Evolutionary conservation across 2,113 vertebrate genomes (phyloP).

Genomic region (Onychostruthus taczanowskii): DNA sequence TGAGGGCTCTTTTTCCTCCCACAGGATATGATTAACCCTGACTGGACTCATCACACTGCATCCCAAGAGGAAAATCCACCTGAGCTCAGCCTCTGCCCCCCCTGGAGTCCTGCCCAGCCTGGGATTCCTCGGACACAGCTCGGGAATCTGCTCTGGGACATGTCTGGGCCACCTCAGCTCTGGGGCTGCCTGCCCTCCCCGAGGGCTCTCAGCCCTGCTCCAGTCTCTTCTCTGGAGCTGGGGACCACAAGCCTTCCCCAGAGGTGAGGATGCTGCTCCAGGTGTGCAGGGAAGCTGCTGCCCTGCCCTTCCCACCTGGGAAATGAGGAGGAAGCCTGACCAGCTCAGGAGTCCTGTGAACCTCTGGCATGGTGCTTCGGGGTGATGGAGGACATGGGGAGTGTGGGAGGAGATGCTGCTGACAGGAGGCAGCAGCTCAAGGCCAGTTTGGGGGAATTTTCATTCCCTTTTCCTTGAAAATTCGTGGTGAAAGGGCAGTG

Average conservation of each 20-base stretch:
- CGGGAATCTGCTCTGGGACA: accelerated
- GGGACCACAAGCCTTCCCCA: neutral
- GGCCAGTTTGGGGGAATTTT: neutral
- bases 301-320: neutral
- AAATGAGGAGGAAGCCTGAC: neutral
- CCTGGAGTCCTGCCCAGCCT: accelerated
- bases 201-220: neutral
- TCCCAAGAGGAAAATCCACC: neutral
- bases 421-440: neutral
- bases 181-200: accelerated
- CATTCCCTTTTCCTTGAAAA: conserved; percentile 7
- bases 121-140: accelerated
- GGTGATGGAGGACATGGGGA: neutral
- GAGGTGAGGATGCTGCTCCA: neutral
- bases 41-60: neutral
- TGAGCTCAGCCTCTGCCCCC: neutral
- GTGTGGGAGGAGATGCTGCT: neutral
- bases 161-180: neutral
- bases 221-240: neutral
- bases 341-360: neutral
- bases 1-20: neutral
- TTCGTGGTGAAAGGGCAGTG: neutral
- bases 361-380: neutral
- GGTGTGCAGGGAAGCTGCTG: neutral
- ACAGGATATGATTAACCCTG: conserved; percentile 41